A percentile compares a stretch with the other conserved stretches of the same genome.
These are phyloP conservation scores for Linyphia triangularis DNA, from an alignment of 2,888 invertebrate genomes.

Conservation along the genomic window DNA sequence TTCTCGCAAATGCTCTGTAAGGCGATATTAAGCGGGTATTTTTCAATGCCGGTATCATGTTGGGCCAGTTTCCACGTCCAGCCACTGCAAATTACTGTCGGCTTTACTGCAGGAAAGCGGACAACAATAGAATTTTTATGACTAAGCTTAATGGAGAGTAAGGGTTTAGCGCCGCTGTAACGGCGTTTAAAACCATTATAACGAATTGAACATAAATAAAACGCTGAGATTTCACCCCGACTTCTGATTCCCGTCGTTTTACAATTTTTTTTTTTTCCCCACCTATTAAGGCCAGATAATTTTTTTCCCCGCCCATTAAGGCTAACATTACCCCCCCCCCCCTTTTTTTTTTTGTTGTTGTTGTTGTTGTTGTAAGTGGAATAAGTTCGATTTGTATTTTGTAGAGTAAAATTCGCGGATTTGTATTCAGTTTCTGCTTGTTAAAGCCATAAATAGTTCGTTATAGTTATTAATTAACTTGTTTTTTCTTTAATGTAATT, in stretches of 20 bases:
- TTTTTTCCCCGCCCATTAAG: neutral
- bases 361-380: neutral
- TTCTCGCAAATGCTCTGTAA: too few relatives aligned
- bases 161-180: constrained; percentile 21
- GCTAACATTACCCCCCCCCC: neutral
- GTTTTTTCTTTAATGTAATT: too few relatives aligned
- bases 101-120: neutral
- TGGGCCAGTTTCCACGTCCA: neutral
- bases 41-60: neutral
- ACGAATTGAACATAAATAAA: constrained; percentile 25
- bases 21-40: neutral
- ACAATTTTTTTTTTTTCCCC: neutral
- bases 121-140: constrained; percentile 43
- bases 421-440: constrained; percentile 3
- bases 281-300: neutral
- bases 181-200: constrained; percentile 39
- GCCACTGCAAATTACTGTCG: neutral
- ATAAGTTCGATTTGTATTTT: too few relatives aligned
- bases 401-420: too few relatives aligned
- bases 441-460: neutral
- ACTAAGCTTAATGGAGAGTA: constrained; percentile 38
- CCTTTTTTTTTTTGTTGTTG: neutral
- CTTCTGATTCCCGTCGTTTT: neutral
- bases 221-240: neutral
- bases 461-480: too few relatives aligned